These are phyloP conservation scores for Sebastes trivittatus DNA, from an alignment of 2,797 vertebrate species.

Conservation along the genomic window DNA sequence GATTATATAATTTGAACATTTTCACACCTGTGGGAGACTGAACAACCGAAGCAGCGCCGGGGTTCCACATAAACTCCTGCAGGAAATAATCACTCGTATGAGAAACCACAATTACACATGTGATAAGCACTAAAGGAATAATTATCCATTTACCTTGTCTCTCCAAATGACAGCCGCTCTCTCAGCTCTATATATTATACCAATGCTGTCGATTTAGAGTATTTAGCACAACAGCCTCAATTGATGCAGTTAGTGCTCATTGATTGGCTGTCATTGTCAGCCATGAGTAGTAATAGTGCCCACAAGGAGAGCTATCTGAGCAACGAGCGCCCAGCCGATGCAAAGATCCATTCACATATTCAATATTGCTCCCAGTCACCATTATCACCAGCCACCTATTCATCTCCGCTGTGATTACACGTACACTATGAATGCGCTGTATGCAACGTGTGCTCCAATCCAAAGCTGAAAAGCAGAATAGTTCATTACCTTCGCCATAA, in stretches of 20 bases:
- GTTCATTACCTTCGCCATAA: not conserved
- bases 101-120: conserved; percentile 9
- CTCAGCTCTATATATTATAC: conserved; percentile 13
- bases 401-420: not conserved
- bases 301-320: not conserved
- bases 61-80: not conserved
- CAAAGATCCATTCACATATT: conserved; percentile 3
- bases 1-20: conserved; percentile 11
- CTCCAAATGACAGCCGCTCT: conserved; percentile 8
- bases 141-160: conserved; percentile 28
- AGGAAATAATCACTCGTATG: conserved; percentile 20
- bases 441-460: not conserved
- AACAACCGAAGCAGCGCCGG: not conserved
- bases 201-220: conserved; percentile 13
- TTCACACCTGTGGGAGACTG: conserved; percentile 1
- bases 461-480: not conserved
- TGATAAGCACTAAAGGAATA: conserved; percentile 5
- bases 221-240: conserved; percentile 29
- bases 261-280: conserved; percentile 44
- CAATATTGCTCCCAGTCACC: not conserved
- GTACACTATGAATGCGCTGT: not conserved
- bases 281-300: not conserved
- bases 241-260: conserved; percentile 32
- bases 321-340: not conserved
- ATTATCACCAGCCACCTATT: not conserved